These are phyloP conservation scores for Drosophila leontia DNA, from an alignment of 1,140 invertebrate genomes.

Conservation along the genomic window DNA sequence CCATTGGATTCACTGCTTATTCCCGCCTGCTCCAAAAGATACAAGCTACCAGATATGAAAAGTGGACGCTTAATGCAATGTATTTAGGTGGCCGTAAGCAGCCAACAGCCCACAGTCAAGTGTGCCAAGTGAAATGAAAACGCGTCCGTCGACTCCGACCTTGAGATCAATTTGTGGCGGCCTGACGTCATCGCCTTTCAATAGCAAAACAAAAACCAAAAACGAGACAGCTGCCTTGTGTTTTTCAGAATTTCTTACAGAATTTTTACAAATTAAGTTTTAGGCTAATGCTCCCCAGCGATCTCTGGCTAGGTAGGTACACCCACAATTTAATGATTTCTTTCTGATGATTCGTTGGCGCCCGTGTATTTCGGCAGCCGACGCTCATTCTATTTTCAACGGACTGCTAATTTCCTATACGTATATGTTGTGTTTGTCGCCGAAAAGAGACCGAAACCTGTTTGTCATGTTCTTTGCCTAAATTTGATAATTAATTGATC, in stretches of 20 bases:
- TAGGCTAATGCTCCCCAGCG: constrained; percentile 45
- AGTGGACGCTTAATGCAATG: constrained; percentile 52
- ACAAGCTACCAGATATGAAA: constrained; percentile 13
- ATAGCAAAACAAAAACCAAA: constrained; percentile 31
- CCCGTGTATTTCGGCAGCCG: constrained; percentile 35
- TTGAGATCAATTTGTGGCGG: constrained; percentile 75
- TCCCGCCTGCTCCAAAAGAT: constrained; percentile 19
- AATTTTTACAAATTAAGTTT: constrained; percentile 40
- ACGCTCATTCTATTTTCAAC: constrained; percentile 48
- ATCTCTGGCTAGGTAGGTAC: constrained; percentile 9
- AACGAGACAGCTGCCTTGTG: constrained; percentile 57
- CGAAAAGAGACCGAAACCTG: constrained; percentile 62
- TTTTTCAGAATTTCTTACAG: constrained; percentile 40
- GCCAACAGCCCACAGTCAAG: constrained; percentile 50
- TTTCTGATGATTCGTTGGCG: constrained; percentile 7
- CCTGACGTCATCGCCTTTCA: constrained; percentile 68
- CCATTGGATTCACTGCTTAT: constrained; percentile 14
- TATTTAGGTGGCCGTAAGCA: constrained; percentile 28
- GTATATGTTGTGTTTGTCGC: constrained; percentile 18
- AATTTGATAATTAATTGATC: constrained; percentile 71
- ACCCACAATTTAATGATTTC: constrained; percentile 62
- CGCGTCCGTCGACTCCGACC: constrained; percentile 67
- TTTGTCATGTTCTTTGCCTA: constrained; percentile 75
- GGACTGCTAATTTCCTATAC: constrained; percentile 58
- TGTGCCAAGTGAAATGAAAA: constrained; percentile 82